phyloP scores from a whole-genome alignment of 2,888 invertebrate species.

The Dasysyrphus albostriatus region DNA sequence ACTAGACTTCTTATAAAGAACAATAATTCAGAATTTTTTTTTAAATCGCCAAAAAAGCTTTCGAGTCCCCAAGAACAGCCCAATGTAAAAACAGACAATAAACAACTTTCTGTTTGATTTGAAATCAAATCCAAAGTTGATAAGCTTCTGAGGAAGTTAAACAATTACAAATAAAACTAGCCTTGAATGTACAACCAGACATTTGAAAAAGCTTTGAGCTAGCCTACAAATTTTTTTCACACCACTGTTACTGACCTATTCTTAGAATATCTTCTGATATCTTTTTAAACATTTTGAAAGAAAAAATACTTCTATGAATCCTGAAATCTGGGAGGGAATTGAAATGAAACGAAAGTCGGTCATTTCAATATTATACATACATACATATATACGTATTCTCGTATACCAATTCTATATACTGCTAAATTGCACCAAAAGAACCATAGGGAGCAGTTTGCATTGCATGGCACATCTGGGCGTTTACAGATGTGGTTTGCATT shows the following conservation, averaged over 20 bases:
- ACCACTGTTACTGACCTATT: constrained; percentile 21
- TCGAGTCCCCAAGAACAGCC: no score
- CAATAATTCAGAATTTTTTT: no score
- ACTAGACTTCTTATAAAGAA: no score
- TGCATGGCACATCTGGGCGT: constrained; percentile 39
- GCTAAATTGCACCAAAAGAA: constrained; percentile 32
- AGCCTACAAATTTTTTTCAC: neutral
- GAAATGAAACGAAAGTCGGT: constrained; percentile 39
- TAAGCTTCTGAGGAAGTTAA: no score
- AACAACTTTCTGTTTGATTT: no score
- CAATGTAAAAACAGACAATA: no score
- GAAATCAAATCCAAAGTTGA: no score
- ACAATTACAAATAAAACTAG: no score
- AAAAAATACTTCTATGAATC: constrained; percentile 32
- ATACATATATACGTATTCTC: neutral
- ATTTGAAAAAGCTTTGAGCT: neutral
- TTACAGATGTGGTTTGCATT: constrained; percentile 62
- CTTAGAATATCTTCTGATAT: constrained; percentile 22
- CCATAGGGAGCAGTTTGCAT: constrained; percentile 12
- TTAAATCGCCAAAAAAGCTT: no score
- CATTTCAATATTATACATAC: constrained; percentile 11
- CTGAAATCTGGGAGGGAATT: constrained; percentile 15
- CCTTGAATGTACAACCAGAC: no score
- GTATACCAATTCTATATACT: constrained; percentile 4
- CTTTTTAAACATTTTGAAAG: constrained; percentile 12